Evolutionary conservation across 2,888 invertebrate genomes (phyloP).

Genomic region (Conchocele bisecta): DNA sequence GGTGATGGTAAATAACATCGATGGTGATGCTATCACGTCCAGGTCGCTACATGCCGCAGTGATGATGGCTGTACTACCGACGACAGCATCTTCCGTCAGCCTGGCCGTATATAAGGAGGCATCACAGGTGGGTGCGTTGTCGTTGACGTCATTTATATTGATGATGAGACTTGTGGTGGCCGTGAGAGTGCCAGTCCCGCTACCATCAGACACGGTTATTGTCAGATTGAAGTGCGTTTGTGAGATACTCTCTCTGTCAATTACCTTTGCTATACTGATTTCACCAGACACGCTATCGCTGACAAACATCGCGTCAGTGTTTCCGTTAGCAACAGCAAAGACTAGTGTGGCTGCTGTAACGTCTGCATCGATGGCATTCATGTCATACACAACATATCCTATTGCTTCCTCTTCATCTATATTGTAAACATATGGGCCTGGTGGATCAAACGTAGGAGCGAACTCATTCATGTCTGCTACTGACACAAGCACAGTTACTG

Average conservation of each 20-base stretch:
- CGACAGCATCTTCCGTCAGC: slow-evolving; percentile 37
- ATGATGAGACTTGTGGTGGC: slow-evolving; percentile 62
- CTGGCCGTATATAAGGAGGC: slow-evolving; percentile 40
- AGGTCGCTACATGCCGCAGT: slow-evolving; percentile 44
- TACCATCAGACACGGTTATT: slow-evolving; percentile 62
- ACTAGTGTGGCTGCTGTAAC: slow-evolving; percentile 52
- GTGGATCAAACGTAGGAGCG: slow-evolving; percentile 60
- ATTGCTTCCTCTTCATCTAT: slow-evolving; percentile 53
- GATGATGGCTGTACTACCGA: slow-evolving; percentile 40
- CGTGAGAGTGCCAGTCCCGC: slow-evolving; percentile 42
- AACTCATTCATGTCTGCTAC: slow-evolving; percentile 71
- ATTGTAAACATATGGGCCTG: slow-evolving; percentile 43
- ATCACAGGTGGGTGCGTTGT: slow-evolving; percentile 64
- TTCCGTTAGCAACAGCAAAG: slow-evolving; percentile 64
- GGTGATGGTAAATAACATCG: slow-evolving; percentile 38
- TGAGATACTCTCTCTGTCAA: slow-evolving; percentile 62
- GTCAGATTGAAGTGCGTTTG: slow-evolving; percentile 52
- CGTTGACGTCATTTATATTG: slow-evolving; percentile 64
- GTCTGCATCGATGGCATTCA: slow-evolving; percentile 68
- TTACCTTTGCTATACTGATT: slow-evolving; percentile 43
- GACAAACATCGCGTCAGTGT: slow-evolving; percentile 57
- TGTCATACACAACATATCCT: slow-evolving; percentile 55
- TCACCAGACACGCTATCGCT: slow-evolving; percentile 63
- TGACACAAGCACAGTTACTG: slow-evolving; percentile 86
- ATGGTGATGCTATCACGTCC: slow-evolving; percentile 46